Evolutionary conservation across 2,888 invertebrate genomes (phyloP).

Genomic region (Stegana nigrithorax): DNA sequence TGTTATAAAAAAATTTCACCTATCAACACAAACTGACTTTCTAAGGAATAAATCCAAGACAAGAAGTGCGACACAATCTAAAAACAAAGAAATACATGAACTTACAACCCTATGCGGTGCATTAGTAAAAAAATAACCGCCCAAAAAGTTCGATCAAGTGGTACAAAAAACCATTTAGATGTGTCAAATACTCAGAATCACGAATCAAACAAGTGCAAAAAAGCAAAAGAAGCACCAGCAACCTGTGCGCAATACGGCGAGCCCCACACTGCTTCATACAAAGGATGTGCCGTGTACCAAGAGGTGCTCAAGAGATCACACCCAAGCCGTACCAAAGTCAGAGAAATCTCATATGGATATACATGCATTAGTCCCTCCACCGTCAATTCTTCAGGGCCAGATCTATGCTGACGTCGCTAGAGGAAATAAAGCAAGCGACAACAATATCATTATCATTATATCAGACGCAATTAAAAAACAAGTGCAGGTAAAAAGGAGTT

Average conservation of each 20-base stretch:
- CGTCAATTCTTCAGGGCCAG: background rate
- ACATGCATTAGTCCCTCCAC: background rate
- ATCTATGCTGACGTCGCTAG: background rate
- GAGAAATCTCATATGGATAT: too few relatives aligned
- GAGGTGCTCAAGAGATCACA: too few relatives aligned
- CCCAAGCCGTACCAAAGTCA: too few relatives aligned
- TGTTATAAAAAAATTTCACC: constrained; percentile 8
- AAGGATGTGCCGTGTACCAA: background rate
- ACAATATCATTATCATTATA: too few relatives aligned
- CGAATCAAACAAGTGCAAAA: background rate
- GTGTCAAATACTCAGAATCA: constrained; percentile 9
- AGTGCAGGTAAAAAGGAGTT: too few relatives aligned
- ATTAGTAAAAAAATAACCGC: constrained; percentile 3
- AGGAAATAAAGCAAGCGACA: background rate
- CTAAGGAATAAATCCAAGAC: too few relatives aligned
- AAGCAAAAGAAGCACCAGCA: too few relatives aligned
- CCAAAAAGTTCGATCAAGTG: constrained; percentile 4
- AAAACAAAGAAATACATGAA: constrained; percentile 2
- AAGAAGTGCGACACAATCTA: too few relatives aligned
- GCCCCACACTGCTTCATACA: background rate
- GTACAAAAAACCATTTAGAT: constrained; percentile 1
- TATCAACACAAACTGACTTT: background rate
- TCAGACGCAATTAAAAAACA: too few relatives aligned
- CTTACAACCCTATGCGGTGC: background rate
- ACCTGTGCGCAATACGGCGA: constrained; percentile 4